Evolutionary conservation across 2,797 vertebrate species (phyloP).

Genomic region (Thaleichthys pacificus): DNA sequence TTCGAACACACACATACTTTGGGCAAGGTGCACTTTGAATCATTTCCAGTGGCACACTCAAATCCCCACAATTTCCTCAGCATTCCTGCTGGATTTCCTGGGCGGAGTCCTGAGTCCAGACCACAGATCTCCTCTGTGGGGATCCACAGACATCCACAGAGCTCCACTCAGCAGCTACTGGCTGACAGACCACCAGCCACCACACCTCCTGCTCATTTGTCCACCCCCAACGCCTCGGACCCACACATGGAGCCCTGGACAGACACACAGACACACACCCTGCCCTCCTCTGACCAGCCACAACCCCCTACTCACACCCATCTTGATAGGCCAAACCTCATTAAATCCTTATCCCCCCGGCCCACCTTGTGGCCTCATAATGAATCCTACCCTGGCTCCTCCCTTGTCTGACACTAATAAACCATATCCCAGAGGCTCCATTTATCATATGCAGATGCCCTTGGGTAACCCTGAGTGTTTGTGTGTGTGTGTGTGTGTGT

Average conservation of each 20-base stretch:
- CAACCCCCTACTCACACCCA: constrained; percentile 30
- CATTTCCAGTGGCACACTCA: background rate
- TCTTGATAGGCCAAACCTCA: constrained; percentile 64
- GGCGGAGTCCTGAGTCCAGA: constrained; percentile 3
- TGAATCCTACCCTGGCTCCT: constrained; percentile 44
- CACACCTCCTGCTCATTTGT: constrained; percentile 64
- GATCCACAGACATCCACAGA: constrained; percentile 68
- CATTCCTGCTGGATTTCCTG: background rate
- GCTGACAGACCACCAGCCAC: constrained; percentile 64
- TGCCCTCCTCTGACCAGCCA: constrained; percentile 16
- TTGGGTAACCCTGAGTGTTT: constrained; percentile 54
- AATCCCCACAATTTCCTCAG: background rate
- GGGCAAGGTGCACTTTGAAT: background rate
- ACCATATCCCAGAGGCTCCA: constrained; percentile 63
- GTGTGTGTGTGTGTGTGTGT: background rate
- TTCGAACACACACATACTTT: constrained; percentile 1
- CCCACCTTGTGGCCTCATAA: constrained; percentile 53
- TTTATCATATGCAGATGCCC: constrained; percentile 73
- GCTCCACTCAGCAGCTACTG: constrained; percentile 76
- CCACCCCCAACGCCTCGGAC: constrained; percentile 57
- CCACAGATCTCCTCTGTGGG: constrained; percentile 45
- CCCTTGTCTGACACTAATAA: constrained; percentile 50
- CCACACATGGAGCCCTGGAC: constrained; percentile 50
- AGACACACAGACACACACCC: constrained; percentile 15
- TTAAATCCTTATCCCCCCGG: constrained; percentile 58